A percentile compares a stretch with the other conserved stretches of the same genome.
These are phyloP conservation scores for Manacus vitellinus DNA, from an alignment of 2,113 vertebrate species.

Conservation along the genomic window DNA sequence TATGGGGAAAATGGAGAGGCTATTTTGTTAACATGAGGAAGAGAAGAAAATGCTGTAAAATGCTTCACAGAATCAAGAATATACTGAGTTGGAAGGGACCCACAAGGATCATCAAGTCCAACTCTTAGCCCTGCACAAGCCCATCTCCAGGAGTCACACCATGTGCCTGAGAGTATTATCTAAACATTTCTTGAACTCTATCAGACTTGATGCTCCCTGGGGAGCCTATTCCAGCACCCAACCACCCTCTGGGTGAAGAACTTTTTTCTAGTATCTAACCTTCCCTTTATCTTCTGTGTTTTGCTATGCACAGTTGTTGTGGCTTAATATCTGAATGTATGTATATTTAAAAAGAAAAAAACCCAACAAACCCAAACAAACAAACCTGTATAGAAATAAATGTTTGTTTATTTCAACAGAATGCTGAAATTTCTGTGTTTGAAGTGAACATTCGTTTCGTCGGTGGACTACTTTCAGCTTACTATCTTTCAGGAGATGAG, in stretches of 20 bases:
- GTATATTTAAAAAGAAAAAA: no score
- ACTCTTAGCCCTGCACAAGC: background rate
- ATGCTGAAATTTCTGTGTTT: constrained; percentile 95
- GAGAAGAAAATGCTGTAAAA: background rate
- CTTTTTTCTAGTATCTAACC: background rate
- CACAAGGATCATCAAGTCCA: background rate
- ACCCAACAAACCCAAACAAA: background rate
- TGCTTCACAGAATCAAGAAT: background rate
- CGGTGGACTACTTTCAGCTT: constrained; percentile 94
- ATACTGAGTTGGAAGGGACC: background rate
- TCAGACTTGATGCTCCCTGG: background rate
- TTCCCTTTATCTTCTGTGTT: background rate
- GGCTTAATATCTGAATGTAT: background rate
- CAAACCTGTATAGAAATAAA: background rate
- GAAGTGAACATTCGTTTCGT: constrained; percentile 99
- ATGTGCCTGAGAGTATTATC: background rate
- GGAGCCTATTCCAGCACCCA: background rate
- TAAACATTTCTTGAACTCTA: background rate
- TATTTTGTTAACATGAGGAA: background rate
- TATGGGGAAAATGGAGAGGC: background rate
- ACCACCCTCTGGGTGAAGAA: background rate
- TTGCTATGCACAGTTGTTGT: background rate
- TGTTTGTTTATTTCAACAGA: constrained; percentile 77
- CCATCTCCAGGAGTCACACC: background rate
- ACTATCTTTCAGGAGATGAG: constrained; percentile 98